These are phyloP conservation scores for Plotosus lineatus DNA, from an alignment of 2,113 vertebrate species.

Conservation along the genomic window DNA sequence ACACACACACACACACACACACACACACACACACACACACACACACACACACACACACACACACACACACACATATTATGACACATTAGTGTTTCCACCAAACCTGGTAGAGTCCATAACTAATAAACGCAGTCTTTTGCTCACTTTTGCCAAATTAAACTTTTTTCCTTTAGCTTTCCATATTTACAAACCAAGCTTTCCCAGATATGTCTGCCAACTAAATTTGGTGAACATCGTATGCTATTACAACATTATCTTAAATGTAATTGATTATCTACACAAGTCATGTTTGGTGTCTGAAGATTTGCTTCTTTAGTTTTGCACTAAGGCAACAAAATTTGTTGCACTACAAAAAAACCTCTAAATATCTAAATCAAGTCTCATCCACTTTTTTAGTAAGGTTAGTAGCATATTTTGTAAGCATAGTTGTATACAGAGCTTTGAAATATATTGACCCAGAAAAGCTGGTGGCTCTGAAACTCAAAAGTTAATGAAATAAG, in stretches of 20 bases:
- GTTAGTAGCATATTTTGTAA: not conserved
- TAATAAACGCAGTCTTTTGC: conserved; percentile 3
- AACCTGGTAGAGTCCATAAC: conserved; percentile 37
- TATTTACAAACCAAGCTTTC: not conserved
- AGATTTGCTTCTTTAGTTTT: not conserved
- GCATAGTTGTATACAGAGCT: not conserved
- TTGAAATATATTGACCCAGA: not conserved
- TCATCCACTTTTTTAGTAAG: not conserved
- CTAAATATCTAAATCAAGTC: not conserved
- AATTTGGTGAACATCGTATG: not conserved
- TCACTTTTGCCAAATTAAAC: not conserved
- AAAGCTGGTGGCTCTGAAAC: not conserved
- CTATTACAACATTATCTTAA: not conserved
- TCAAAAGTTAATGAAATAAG: not conserved
- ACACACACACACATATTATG: conserved; percentile 19
- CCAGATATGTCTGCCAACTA: not conserved
- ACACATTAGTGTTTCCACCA: conserved; percentile 15
- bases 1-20: conserved; percentile 30
- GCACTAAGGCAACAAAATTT: not conserved
- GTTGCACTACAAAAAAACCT: not conserved
- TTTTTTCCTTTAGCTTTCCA: not conserved
- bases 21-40: conserved; percentile 21
- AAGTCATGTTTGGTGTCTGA: not conserved
- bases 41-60: no score
- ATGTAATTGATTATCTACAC: not conserved